Percentiles rank a stretch among this genome's conserved stretches.
Conservation (phyloP, 2,113 vertebrate species). For the Nestor notabilis region DNA sequence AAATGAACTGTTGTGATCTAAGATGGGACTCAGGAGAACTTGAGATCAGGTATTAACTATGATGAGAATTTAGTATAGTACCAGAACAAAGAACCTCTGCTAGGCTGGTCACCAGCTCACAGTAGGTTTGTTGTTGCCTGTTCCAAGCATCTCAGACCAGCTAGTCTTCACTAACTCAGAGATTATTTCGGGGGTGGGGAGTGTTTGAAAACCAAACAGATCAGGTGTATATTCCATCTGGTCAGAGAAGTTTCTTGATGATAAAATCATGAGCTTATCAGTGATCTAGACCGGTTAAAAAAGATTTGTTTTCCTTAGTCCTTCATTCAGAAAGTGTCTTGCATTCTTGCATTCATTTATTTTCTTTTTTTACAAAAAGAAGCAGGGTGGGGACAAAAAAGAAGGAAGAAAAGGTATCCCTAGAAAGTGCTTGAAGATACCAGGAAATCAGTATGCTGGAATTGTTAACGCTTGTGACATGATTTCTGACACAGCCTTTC, state of each 20-base stretch:
- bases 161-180: neutral
- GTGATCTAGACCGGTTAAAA: neutral
- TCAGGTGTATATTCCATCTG: neutral
- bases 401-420: neutral
- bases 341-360: neutral
- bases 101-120: neutral
- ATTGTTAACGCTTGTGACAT: slow-evolving; percentile 63
- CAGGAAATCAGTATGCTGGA: slow-evolving; percentile 30
- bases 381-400: neutral
- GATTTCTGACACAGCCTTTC: slow-evolving; percentile 65
- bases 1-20: neutral
- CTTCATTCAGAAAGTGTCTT: neutral
- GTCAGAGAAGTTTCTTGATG: neutral
- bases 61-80: neutral
- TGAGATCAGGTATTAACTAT: neutral
- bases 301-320: neutral
- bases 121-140: neutral
- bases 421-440: slow-evolving; percentile 16
- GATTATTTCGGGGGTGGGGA: neutral
- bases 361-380: neutral
- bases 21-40: neutral
- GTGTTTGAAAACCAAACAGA: neutral
- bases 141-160: neutral
- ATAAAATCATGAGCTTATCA: neutral
- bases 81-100: neutral